A percentile compares a stretch with the other conserved stretches of the same genome.
Evolutionary conservation across 2,888 invertebrate species (phyloP).

Genomic region (Pelosia muscerda): DNA sequence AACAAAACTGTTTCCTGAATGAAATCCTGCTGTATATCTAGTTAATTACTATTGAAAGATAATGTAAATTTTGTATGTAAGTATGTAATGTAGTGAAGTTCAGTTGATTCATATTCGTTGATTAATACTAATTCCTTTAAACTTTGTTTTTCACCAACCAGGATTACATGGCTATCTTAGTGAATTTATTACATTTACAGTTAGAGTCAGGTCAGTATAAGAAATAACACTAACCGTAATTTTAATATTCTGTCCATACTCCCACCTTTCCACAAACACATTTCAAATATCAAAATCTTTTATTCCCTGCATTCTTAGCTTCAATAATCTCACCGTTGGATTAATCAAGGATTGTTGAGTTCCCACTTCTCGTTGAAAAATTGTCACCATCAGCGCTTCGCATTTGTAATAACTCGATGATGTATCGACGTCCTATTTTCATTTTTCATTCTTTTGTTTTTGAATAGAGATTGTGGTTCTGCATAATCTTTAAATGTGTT

Average conservation of each 20-base stretch:
- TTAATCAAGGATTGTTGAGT: slow-evolving; percentile 83
- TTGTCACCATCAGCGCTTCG: slow-evolving; percentile 80
- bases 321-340: slow-evolving; percentile 80
- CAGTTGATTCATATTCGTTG: no score
- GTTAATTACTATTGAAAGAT: no score
- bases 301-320: slow-evolving; percentile 52
- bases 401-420: slow-evolving; percentile 74
- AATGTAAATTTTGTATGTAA: no score
- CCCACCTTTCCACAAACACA: background rate
- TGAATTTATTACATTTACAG: background rate
- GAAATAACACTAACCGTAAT: no score
- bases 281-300: slow-evolving; percentile 64
- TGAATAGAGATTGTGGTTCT: background rate
- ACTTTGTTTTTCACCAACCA: background rate
- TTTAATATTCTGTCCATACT: background rate
- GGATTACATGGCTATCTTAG: background rate
- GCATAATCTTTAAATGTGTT: background rate
- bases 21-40: no score
- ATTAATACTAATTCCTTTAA: background rate
- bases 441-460: slow-evolving; percentile 52
- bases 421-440: slow-evolving; percentile 64
- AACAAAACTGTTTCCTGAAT: no score
- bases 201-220: no score
- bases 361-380: slow-evolving; percentile 79
- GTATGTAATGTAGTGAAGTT: no score